These are phyloP conservation scores for Lacanobia wlatinum DNA, from an alignment of 2,888 invertebrate genomes.

Conservation along the genomic window DNA sequence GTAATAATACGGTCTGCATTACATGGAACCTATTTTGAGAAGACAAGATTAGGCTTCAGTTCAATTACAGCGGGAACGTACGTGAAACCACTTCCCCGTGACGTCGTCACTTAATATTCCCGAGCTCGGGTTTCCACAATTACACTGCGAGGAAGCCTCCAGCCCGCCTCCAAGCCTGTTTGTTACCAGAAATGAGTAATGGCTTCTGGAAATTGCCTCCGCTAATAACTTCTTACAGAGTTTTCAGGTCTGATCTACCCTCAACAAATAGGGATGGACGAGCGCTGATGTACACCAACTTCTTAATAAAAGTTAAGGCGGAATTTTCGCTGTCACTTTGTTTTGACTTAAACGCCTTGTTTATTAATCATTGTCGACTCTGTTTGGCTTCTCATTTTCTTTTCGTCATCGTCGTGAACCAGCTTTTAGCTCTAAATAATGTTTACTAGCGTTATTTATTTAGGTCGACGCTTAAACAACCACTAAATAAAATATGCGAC, in stretches of 20 bases:
- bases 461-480: not conserved
- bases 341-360: slow-evolving; percentile 75
- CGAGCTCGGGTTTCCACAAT: slow-evolving; percentile 66
- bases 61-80: slow-evolving; percentile 71
- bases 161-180: slow-evolving; percentile 68
- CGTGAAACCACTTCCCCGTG: slow-evolving; percentile 69
- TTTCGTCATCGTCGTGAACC: slow-evolving; percentile 1
- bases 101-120: slow-evolving; percentile 74
- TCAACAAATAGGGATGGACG: slow-evolving; percentile 80
- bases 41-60: slow-evolving; percentile 70
- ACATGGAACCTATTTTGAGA: slow-evolving; percentile 60
- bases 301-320: slow-evolving; percentile 79
- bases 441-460: slow-evolving; percentile 22
- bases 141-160: slow-evolving; percentile 61
- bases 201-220: slow-evolving; percentile 85
- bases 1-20: slow-evolving; percentile 46
- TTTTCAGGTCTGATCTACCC: slow-evolving; percentile 81
- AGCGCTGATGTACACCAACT: slow-evolving; percentile 66
- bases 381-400: slow-evolving; percentile 53
- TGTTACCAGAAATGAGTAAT: slow-evolving; percentile 85
- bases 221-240: slow-evolving; percentile 85
- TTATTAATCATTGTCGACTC: slow-evolving; percentile 67
- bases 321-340: slow-evolving; percentile 79
- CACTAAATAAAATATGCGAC: not conserved
- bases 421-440: slow-evolving; percentile 34